Percentiles rank a stretch among this genome's conserved stretches.
These are phyloP conservation scores for Sesia bembeciformis DNA, from an alignment of 2,888 invertebrate species.

Conservation along the genomic window DNA sequence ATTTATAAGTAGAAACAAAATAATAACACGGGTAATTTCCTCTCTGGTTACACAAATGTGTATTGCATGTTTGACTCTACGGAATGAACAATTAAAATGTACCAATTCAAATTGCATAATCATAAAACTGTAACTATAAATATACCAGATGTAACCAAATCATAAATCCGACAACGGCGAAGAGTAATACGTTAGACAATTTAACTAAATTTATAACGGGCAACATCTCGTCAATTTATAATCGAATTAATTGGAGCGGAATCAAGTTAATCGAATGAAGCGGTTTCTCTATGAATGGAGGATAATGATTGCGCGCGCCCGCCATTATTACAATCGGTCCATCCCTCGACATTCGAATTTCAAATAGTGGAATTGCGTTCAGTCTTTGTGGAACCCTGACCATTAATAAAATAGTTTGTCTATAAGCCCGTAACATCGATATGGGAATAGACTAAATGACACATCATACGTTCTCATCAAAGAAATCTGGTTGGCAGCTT, in stretches of 20 bases:
- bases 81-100: no score
- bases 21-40: no score
- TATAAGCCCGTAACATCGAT: no score
- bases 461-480: no score
- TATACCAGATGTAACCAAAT: constrained; percentile 52
- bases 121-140: constrained; percentile 43
- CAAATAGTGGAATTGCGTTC: no score
- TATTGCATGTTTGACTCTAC: no score
- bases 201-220: constrained; percentile 54
- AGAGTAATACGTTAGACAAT: constrained; percentile 28
- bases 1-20: no score
- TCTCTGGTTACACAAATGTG: no score
- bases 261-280: constrained; percentile 32
- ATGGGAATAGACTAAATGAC: no score
- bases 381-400: no score
- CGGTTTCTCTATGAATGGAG: constrained; percentile 31
- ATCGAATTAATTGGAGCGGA: constrained; percentile 44
- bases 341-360: not conserved
- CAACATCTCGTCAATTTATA: constrained; percentile 65
- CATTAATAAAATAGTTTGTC: no score
- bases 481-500: no score
- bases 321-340: constrained; percentile 13
- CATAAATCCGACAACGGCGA: constrained; percentile 36
- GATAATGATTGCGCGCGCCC: constrained; percentile 38
- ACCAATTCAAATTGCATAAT: constrained; percentile 16